Conservation (phyloP, 1,140 invertebrate species). For the Aphidius ervi region DNA sequence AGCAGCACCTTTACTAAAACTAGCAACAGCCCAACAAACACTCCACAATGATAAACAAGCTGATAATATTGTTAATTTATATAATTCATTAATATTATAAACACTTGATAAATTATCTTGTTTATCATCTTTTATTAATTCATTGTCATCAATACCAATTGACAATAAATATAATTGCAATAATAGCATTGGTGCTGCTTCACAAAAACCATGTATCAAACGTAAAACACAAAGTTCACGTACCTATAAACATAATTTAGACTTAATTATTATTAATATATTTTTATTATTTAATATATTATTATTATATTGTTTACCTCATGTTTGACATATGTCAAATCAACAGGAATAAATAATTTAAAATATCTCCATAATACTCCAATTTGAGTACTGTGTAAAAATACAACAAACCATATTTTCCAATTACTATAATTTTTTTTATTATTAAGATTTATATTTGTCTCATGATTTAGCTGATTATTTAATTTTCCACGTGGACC, state of each 20-base stretch:
- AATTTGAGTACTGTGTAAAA: conserved; percentile 72
- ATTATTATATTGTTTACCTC: conserved; percentile 61
- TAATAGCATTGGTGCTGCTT: conserved; percentile 82
- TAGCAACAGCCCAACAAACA: conserved; percentile 85
- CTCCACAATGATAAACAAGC: conserved; percentile 76
- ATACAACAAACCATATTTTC: conserved; percentile 55
- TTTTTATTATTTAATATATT: conserved; percentile 26
- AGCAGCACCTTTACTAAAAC: conserved; percentile 82
- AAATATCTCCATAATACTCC: conserved; percentile 89
- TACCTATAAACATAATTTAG: conserved; percentile 30
- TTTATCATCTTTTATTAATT: conserved; percentile 21
- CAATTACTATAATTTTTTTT: conserved; percentile 41
- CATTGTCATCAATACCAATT: conserved; percentile 42
- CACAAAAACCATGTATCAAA: conserved; percentile 80
- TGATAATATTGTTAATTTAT: conserved; percentile 77
- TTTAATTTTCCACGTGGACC: conserved; percentile 47
- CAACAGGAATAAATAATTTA: conserved; percentile 80
- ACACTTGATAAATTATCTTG: conserved; percentile 27
- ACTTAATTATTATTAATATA: no score
- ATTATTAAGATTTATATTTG: conserved; percentile 25
- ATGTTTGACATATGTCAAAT: conserved; percentile 75
- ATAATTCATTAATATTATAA: conserved; percentile 52
- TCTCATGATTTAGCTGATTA: conserved; percentile 24
- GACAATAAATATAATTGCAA: conserved; percentile 76
- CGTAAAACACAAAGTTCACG: conserved; percentile 73